Conservation (phyloP, 2,113 vertebrate species). For the Scolopax mira region DNA sequence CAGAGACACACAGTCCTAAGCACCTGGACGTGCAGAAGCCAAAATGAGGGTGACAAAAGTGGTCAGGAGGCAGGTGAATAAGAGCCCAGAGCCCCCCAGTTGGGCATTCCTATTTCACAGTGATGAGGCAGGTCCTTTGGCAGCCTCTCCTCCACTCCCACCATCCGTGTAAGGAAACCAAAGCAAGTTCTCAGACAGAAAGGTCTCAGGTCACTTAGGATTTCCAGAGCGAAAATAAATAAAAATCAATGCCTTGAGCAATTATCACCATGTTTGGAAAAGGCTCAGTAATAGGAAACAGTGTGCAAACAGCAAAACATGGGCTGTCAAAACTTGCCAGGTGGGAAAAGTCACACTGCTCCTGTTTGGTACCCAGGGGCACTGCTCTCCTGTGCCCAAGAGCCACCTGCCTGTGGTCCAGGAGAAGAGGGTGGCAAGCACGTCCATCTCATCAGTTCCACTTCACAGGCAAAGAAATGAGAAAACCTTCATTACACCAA, state of each 20-base stretch:
- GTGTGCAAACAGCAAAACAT: background rate
- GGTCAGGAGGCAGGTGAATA: background rate
- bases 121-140: background rate
- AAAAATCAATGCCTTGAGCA: background rate
- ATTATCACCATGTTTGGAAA: background rate
- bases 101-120: background rate
- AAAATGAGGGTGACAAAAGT: background rate
- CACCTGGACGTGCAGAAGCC: background rate
- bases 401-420: background rate
- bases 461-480: background rate
- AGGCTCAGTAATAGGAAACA: background rate
- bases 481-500: background rate
- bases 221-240: background rate
- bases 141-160: background rate
- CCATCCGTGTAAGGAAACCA: fast-evolving
- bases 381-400: fast-evolving
- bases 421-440: background rate
- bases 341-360: background rate
- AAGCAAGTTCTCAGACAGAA: background rate
- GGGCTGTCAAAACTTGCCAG: background rate
- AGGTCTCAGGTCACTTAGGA: background rate
- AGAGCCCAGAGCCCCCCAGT: background rate
- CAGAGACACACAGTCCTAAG: fast-evolving
- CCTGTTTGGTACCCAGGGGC: fast-evolving
- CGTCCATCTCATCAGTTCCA: background rate